Base-by-base conservation (phyloP, 2,113 vertebrate genomes). In the Muscicapa adusta region DNA sequence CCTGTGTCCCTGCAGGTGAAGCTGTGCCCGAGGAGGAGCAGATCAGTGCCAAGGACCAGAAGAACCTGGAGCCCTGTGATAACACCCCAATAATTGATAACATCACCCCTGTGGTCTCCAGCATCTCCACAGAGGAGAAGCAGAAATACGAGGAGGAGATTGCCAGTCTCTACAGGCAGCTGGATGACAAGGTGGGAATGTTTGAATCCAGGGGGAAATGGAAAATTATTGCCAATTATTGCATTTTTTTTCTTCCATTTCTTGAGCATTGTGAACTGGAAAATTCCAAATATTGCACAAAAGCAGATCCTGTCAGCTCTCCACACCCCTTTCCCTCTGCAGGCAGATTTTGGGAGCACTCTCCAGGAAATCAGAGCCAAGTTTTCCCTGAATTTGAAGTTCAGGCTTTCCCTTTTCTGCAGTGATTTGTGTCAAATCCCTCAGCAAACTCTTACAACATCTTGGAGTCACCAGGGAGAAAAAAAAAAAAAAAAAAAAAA, bases 1-100 rank as follows among this genome's bases (percentile, higher is more conserved):
- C 20, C 45, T 47, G 45, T 47, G 45, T 47, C 43, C 43, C 43
- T 45, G 43, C 43, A 43, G 38, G 38, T 43, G 98, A 99, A 96
- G 97, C 98, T 9, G 99, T 99, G 75, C 99, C 99, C 2, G 98
- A 99, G 81, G 98, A 98, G 29, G 99, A 99, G 77, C 98, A 99
- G 96, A 98, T 98, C 94, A 98, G 97, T 34, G 94, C 98, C 2
- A 99, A 99, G 96, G 99, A 99, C 47, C 98, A 99, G 97, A 99
- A 98, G 96, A 98, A 74, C 92, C 54, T 98, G 57, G 98, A 99
- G 94, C 98, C 98, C 2, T 98, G 97, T 47, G 99, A 99, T 80
- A 98, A 98, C 96, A 98, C 98, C 3, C 98, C 98, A 0, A 85
- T 99, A 70, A 98, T 99, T 19, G 99, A 98, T 56, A 99, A 99